A percentile compares a stretch with the other conserved stretches of the same genome.
Conservation (phyloP, 2,797 vertebrate genomes). For the Leucoraja ocellata region DNA sequence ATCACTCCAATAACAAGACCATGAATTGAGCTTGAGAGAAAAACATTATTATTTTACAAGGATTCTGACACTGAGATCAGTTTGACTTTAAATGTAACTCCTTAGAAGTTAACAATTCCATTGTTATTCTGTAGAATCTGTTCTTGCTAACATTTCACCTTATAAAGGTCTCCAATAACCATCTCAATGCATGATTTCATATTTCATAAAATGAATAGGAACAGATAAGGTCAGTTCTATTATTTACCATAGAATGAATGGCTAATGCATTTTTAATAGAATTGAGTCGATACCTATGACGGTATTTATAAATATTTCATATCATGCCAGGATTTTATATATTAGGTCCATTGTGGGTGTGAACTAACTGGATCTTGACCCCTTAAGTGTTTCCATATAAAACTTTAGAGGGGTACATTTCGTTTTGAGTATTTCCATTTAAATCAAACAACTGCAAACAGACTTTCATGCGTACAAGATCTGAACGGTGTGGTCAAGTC, state of each 20-base stretch:
- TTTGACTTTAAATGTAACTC: not conserved
- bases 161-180: not conserved
- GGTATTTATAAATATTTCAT: not conserved
- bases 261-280: constrained; percentile 25
- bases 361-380: not conserved
- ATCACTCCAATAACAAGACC: not conserved
- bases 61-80: not conserved
- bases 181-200: not conserved
- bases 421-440: not conserved
- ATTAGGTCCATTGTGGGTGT: not conserved
- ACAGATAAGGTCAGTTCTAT: not conserved
- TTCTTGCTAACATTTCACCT: not conserved
- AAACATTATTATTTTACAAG: not conserved
- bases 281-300: not conserved
- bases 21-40: not conserved
- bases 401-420: not conserved
- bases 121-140: not conserved
- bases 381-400: not conserved
- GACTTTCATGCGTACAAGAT: not conserved
- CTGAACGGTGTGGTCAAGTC: not conserved
- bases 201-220: not conserved
- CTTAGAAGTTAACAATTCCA: not conserved
- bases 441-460: not conserved
- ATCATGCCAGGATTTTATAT: not conserved
- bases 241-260: not conserved